phyloP scores from a whole-genome alignment of 2,797 vertebrate genomes.

The Scleropages formosus region DNA sequence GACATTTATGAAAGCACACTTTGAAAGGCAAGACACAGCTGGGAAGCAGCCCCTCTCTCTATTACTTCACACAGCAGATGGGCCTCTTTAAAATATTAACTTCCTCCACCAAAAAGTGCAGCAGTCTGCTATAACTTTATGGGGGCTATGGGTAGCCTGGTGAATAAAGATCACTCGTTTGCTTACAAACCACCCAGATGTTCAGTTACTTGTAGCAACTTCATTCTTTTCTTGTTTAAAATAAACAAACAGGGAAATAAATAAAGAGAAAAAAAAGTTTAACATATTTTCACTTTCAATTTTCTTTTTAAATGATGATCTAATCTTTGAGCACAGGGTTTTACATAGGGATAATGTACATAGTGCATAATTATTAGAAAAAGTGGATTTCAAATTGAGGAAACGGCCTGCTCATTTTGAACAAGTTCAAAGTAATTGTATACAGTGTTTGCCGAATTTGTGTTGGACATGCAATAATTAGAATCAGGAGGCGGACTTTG shows the following conservation, averaged over 20 bases:
- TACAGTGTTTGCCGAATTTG: not conserved
- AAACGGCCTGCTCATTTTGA: not conserved
- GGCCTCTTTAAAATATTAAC: conserved; percentile 65
- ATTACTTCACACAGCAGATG: conserved; percentile 66
- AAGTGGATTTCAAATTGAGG: not conserved
- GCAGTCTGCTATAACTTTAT: conserved; percentile 56
- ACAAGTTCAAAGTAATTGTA: not conserved
- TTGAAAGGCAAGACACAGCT: conserved; percentile 57
- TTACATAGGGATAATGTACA: not conserved
- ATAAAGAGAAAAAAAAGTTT: too few relatives aligned
- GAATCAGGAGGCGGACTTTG: conserved; percentile 41
- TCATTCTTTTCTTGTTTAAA: conserved; percentile 10
- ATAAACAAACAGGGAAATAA: not conserved
- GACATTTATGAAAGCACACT: conserved; percentile 58
- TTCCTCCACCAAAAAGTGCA: conserved; percentile 60
- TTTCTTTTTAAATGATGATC: conserved; percentile 33
- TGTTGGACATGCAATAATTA: conserved; percentile 3
- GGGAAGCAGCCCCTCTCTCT: conserved; percentile 49
- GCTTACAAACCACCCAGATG: conserved; percentile 13
- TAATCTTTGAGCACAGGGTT: not conserved
- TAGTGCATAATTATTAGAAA: not conserved
- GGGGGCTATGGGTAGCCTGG: conserved; percentile 41
- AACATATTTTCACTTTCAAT: conserved; percentile 41
- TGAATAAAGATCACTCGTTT: conserved; percentile 10
- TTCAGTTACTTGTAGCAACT: not conserved